These are phyloP conservation scores for Megathymus violae DNA, from an alignment of 1,140 invertebrate genomes.

Conservation along the genomic window DNA sequence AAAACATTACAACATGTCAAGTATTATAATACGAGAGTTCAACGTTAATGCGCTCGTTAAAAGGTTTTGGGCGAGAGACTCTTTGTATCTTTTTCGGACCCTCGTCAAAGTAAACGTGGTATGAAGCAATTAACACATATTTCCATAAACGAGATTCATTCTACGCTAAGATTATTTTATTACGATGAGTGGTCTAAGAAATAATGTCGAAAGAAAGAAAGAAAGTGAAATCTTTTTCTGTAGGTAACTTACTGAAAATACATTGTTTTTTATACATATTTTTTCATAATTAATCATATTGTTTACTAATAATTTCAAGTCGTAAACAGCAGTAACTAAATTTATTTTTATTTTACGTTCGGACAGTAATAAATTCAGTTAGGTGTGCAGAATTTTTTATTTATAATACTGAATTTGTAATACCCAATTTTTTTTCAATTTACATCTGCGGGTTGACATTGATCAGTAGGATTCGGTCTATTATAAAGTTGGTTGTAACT, in stretches of 20 bases:
- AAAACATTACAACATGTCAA: conserved; percentile 48
- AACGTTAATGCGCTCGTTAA: conserved; percentile 61
- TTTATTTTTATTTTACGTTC: no score
- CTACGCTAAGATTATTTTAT: conserved; percentile 37
- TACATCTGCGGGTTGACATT: no score
- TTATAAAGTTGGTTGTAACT: no score
- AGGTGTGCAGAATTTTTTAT: no score
- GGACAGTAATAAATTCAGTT: no score
- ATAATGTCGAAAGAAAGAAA: conserved; percentile 30
- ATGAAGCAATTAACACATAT: conserved; percentile 67
- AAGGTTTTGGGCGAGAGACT: conserved; percentile 59
- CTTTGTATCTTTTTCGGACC: conserved; percentile 63
- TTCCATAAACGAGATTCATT: conserved; percentile 51
- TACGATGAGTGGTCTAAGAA: conserved; percentile 37
- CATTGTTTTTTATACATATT: not conserved
- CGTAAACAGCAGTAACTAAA: no score
- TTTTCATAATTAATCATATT: no score
- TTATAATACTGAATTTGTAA: no score
- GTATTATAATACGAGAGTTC: conserved; percentile 55
- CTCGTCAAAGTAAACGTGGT: conserved; percentile 72
- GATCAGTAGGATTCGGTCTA: no score
- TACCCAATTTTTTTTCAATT: no score
- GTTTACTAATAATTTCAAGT: no score
- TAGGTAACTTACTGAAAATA: not conserved
- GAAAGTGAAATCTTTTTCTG: conserved; percentile 13